phyloP scores from a whole-genome alignment of 2,797 vertebrate species.

The Bradypodion ventrale region DNA sequence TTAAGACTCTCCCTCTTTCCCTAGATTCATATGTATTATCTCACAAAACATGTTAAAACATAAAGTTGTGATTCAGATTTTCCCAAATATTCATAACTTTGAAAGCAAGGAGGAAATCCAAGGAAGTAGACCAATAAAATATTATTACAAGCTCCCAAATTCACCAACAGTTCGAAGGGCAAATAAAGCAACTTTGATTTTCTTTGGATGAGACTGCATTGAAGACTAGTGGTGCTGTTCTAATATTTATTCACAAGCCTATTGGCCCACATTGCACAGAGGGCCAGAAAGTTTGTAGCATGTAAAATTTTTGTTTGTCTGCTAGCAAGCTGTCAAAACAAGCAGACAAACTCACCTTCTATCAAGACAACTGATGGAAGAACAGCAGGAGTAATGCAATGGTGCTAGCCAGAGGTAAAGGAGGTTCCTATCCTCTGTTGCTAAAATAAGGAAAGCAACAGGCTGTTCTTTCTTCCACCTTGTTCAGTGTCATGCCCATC shows the following conservation, averaged over 20 bases:
- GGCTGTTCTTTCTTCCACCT: neutral
- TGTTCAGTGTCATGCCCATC: too few species aligned
- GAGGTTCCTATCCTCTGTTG: neutral
- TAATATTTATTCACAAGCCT: neutral
- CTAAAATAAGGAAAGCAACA: neutral
- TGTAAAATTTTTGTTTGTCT: neutral
- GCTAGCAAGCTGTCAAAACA: neutral
- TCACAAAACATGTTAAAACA: neutral
- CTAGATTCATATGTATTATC: neutral
- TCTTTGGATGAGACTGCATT: neutral
- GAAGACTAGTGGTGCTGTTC: neutral
- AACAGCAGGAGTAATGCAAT: neutral
- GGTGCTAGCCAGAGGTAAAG: neutral
- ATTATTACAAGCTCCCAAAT: neutral
- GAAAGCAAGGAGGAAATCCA: constrained; percentile 16
- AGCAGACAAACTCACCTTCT: neutral
- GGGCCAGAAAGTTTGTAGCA: neutral
- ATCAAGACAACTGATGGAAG: neutral
- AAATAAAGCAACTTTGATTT: neutral
- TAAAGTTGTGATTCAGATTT: neutral
- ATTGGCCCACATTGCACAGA: neutral
- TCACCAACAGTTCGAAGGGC: neutral
- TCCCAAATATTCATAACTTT: neutral
- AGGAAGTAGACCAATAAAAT: constrained; percentile 5
- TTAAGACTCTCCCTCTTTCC: constrained; percentile 15